These are phyloP conservation scores for Macrophya alboannulata DNA, from an alignment of 2,888 invertebrate species.

Conservation along the genomic window DNA sequence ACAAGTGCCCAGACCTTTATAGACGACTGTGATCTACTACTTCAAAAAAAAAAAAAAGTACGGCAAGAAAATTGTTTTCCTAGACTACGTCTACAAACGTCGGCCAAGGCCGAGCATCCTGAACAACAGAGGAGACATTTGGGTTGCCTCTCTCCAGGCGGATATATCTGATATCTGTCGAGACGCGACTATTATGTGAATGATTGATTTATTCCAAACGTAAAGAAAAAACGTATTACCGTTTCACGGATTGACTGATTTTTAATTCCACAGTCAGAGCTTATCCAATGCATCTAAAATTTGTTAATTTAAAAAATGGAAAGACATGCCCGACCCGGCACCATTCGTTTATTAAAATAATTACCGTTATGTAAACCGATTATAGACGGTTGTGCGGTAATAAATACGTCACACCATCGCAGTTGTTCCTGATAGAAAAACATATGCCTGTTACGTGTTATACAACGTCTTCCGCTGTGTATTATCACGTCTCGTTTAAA, in stretches of 20 bases:
- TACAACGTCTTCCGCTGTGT: neutral
- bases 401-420: neutral
- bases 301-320: neutral
- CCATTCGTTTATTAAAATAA: neutral
- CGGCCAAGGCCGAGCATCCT: slow-evolving; percentile 80
- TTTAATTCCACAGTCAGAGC: neutral
- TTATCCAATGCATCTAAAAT: neutral
- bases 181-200: too few species aligned
- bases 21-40: too few species aligned
- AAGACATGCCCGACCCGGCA: neutral
- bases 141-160: slow-evolving; percentile 35
- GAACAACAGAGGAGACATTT: slow-evolving; percentile 81
- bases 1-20: too few species aligned
- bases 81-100: neutral
- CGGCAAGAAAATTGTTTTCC: too few species aligned
- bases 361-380: neutral
- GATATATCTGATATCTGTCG: neutral
- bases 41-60: too few species aligned
- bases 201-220: too few species aligned
- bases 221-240: neutral
- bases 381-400: neutral
- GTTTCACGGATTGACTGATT: neutral
- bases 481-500: neutral
- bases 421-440: neutral
- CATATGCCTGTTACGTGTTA: neutral